Evolutionary conservation across 2,797 vertebrate species (phyloP).

Genomic region (Coilia nasus): DNA sequence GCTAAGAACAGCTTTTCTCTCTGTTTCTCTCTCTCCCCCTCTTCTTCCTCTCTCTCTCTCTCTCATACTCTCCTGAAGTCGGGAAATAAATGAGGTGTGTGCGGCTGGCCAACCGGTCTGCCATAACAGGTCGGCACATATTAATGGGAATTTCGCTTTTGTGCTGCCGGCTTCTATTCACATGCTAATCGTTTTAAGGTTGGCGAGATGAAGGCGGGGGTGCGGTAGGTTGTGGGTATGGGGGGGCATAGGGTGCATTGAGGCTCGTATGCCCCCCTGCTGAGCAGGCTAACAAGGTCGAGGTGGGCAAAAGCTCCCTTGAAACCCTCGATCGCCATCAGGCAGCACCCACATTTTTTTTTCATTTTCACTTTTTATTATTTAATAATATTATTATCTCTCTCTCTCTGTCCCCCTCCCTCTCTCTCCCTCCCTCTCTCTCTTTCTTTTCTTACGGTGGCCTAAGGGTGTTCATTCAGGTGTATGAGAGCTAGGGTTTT

Average conservation of each 20-base stretch:
- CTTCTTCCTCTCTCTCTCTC: not conserved
- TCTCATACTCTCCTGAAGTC: not conserved
- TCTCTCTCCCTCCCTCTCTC: too few species aligned
- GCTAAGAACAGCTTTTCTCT: not conserved
- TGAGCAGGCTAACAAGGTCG: not conserved
- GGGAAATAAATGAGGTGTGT: not conserved
- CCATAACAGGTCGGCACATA: slow-evolving; percentile 4
- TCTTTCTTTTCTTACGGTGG: not conserved
- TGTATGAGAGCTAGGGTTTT: not conserved
- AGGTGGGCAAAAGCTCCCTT: not conserved
- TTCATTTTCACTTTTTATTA: not conserved
- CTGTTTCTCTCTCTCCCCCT: not conserved
- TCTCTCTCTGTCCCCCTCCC: too few species aligned
- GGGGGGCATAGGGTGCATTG: too few species aligned
- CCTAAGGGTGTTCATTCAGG: not conserved
- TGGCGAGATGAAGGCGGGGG: not conserved
- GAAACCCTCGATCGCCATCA: not conserved
- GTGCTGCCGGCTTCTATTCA: not conserved
- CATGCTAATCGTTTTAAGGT: not conserved
- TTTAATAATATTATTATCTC: not conserved
- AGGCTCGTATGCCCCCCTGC: too few species aligned
- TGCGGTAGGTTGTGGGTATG: too few species aligned
- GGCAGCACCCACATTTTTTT: not conserved
- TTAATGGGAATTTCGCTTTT: not conserved
- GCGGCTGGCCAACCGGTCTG: not conserved